Percentiles rank a stretch among this genome's conserved stretches.
phyloP scores from a whole-genome alignment of 2,888 invertebrate genomes.

The Plebejus argus region DNA sequence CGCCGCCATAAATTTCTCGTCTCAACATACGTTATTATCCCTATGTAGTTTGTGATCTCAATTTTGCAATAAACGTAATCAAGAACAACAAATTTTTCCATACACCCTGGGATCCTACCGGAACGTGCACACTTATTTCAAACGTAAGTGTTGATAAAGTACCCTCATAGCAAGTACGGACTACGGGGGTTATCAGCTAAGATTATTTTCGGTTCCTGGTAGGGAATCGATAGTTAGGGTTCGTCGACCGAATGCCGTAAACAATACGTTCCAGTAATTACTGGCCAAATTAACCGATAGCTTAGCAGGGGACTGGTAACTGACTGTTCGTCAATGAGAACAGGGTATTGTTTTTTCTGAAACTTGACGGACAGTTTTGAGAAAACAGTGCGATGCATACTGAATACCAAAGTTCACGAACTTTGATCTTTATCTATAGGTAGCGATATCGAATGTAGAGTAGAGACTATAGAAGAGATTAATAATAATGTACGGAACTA shows the following conservation, averaged over 20 bases:
- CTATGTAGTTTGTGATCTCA: too few species aligned
- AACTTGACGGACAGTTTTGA: background rate
- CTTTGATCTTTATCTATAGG: too few species aligned
- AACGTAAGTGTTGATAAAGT: background rate
- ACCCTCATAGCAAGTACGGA: background rate
- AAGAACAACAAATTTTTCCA: too few species aligned
- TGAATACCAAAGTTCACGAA: too few species aligned
- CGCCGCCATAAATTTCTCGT: too few species aligned
- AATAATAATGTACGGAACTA: background rate
- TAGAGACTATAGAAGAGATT: background rate
- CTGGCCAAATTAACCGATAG: background rate
- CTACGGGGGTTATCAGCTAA: background rate
- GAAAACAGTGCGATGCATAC: too few species aligned
- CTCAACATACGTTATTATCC: too few species aligned
- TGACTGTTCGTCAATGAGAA: background rate
- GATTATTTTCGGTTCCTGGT: constrained; percentile 9
- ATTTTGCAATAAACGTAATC: too few species aligned
- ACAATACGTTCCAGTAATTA: constrained; percentile 2
- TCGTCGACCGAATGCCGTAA: constrained; percentile 5
- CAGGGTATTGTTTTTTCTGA: background rate
- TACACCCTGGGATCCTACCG: too few species aligned
- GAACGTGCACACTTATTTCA: too few species aligned
- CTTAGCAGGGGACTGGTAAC: background rate
- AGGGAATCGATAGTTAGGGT: constrained; percentile 15
- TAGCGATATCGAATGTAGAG: too few species aligned